Evolutionary conservation across 2,113 vertebrate genomes (phyloP).

Genomic region (Calypte anna): DNA sequence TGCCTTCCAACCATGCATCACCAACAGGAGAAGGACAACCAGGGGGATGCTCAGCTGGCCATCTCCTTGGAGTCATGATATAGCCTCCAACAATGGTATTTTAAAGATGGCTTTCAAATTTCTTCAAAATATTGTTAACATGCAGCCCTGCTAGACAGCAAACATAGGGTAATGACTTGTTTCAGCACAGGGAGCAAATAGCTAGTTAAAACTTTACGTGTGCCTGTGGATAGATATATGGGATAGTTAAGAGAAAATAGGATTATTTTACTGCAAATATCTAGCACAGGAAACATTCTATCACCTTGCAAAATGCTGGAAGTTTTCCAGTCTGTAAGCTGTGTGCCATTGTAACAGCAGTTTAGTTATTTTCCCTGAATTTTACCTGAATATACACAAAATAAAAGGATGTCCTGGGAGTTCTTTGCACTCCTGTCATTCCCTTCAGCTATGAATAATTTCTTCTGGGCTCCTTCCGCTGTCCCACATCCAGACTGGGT

Average conservation of each 20-base stretch:
- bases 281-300: background rate
- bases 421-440: background rate
- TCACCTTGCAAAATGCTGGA: background rate
- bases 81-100: background rate
- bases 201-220: background rate
- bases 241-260: background rate
- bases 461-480: fast-evolving
- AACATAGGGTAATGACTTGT: background rate
- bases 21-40: fast-evolving
- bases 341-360: background rate
- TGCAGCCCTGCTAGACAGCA: background rate
- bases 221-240: background rate
- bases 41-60: background rate
- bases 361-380: background rate
- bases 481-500: fast-evolving
- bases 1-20: fast-evolving
- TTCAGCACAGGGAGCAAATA: background rate
- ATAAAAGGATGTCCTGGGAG: background rate
- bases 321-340: background rate
- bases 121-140: background rate
- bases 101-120: background rate
- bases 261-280: background rate
- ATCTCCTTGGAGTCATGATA: background rate
- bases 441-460: background rate
- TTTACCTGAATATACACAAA: background rate